These are phyloP conservation scores for Scomber scombrus DNA, from an alignment of 2,113 vertebrate species.

Conservation along the genomic window DNA sequence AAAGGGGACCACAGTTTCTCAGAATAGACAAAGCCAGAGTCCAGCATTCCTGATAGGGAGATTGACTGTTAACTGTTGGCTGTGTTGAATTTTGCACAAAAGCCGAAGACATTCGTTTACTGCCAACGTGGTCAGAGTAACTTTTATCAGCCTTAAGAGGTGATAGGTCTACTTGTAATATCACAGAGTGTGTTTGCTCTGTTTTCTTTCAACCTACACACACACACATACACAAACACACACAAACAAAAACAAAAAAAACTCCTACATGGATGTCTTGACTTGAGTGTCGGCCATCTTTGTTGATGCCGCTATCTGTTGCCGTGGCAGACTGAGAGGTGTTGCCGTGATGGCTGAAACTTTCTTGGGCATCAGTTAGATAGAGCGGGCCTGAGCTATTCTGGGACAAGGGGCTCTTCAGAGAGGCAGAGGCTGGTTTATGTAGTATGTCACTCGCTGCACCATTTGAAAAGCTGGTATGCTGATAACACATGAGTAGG, in stretches of 20 bases:
- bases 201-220: background rate
- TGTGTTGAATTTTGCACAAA: constrained; percentile 34
- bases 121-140: background rate
- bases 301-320: constrained; percentile 76
- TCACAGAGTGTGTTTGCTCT: background rate
- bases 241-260: background rate
- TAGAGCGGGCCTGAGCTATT: constrained; percentile 80
- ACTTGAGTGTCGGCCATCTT: constrained; percentile 67
- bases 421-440: constrained; percentile 81
- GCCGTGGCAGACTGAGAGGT: constrained; percentile 73
- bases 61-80: constrained; percentile 66
- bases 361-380: constrained; percentile 80
- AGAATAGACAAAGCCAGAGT: constrained; percentile 87
- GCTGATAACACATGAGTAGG: constrained; percentile 82
- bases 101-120: constrained; percentile 8
- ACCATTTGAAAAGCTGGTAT: constrained; percentile 75
- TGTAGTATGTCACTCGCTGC: constrained; percentile 82
- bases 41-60: constrained; percentile 78
- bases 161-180: background rate
- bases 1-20: constrained; percentile 75
- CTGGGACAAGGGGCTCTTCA: constrained; percentile 82
- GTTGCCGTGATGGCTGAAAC: constrained; percentile 80
- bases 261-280: constrained; percentile 7
- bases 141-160: background rate
- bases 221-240: background rate